These are phyloP conservation scores for Eulemur macaco DNA, from an alignment of 2,113 vertebrate species.

Conservation along the genomic window DNA sequence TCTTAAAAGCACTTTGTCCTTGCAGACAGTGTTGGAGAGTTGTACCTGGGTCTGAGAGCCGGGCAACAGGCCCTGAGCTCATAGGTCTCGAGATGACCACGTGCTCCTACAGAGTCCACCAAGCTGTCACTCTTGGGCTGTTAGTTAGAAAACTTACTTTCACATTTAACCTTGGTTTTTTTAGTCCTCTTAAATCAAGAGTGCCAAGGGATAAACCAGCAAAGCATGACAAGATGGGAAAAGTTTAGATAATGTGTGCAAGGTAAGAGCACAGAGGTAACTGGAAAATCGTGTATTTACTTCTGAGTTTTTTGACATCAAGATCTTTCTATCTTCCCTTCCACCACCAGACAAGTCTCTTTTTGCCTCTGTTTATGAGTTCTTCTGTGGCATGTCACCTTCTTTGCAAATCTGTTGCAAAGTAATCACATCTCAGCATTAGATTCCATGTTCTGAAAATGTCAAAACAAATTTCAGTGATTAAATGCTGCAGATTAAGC, in stretches of 20 bases:
- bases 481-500: slow-evolving; percentile 51
- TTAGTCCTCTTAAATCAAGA: background rate
- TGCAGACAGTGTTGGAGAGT: background rate
- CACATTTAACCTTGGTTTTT: background rate
- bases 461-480: slow-evolving; percentile 55
- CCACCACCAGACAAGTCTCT: background rate
- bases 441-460: slow-evolving; percentile 71
- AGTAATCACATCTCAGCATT: slow-evolving; percentile 68
- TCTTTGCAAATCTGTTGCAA: background rate
- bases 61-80: background rate
- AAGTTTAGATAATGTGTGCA: background rate
- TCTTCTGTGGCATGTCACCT: background rate
- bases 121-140: background rate
- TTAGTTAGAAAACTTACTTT: background rate
- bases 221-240: background rate
- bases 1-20: background rate
- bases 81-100: background rate
- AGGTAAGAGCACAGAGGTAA: background rate
- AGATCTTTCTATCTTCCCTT: background rate
- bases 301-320: background rate
- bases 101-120: background rate
- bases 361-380: background rate
- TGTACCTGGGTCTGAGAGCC: background rate
- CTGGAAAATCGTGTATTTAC: background rate
- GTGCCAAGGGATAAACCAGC: background rate